A percentile compares a stretch with the other conserved stretches of the same genome.
Evolutionary conservation across 2,797 vertebrate species (phyloP).

Genomic region (Acrocephalus scirpaceus): DNA sequence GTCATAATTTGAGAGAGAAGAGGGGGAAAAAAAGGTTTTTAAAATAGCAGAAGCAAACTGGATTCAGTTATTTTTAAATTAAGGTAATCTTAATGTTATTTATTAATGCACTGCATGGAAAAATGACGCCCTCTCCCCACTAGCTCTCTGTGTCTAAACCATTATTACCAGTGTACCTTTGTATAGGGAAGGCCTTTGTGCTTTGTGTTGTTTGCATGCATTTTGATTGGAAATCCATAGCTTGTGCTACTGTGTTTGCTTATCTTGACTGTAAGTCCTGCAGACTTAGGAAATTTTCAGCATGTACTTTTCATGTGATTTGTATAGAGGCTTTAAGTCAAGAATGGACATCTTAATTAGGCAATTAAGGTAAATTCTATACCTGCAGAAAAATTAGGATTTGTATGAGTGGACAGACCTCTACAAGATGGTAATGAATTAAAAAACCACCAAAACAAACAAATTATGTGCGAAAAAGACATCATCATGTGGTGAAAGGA

Average conservation of each 20-base stretch:
- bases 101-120: background rate
- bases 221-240: background rate
- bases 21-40: background rate
- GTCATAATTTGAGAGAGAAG: background rate
- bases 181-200: background rate
- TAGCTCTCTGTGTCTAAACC: background rate
- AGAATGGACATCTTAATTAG: background rate
- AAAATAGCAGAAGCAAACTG: background rate
- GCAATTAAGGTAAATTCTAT: background rate
- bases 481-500: background rate
- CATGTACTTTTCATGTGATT: background rate
- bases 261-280: background rate
- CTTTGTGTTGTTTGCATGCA: background rate
- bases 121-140: background rate
- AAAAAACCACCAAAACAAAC: background rate
- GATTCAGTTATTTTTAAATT: background rate
- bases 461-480: background rate
- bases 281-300: background rate
- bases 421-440: background rate
- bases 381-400: background rate
- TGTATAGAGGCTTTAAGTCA: background rate
- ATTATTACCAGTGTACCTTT: background rate
- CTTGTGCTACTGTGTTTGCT: background rate
- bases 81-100: background rate
- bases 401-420: background rate